Conservation (phyloP, 2,113 vertebrate genomes). For the Anolis carolinensis region DNA sequence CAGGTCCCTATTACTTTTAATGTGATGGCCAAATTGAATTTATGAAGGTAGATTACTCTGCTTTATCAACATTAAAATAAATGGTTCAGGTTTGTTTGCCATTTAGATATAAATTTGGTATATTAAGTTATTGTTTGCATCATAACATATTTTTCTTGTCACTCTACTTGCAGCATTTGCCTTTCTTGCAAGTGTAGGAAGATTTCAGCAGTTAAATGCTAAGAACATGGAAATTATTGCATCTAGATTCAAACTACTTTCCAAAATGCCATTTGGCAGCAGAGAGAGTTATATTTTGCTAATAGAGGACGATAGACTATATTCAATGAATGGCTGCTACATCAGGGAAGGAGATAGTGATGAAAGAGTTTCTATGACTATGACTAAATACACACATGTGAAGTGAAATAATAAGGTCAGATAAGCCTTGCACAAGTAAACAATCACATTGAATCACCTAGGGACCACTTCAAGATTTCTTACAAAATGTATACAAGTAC, state of each 20-base stretch:
- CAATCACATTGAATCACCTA: too few relatives aligned
- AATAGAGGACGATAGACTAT: not conserved
- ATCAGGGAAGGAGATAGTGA: not conserved
- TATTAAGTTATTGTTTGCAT: not conserved
- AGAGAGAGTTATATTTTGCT: not conserved
- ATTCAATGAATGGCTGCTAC: not conserved
- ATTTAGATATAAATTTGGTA: not conserved
- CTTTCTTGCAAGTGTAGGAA: too few relatives aligned
- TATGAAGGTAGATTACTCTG: not conserved
- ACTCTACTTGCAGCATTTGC: not conserved
- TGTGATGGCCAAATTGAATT: not conserved
- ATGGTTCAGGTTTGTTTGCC: not conserved
- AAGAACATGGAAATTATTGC: not conserved
- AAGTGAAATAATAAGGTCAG: too few relatives aligned
- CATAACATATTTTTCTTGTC: not conserved
- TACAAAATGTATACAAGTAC: too few relatives aligned
- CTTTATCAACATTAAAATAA: not conserved
- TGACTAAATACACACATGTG: too few relatives aligned
- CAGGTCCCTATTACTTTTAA: not conserved
- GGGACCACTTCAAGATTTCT: too few relatives aligned
- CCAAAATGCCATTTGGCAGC: not conserved
- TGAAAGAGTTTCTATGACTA: not conserved
- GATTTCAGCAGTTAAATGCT: not conserved
- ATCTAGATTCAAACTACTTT: too few relatives aligned
- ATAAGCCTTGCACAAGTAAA: too few relatives aligned